Evolutionary conservation across 2,797 vertebrate species (phyloP), one percentile per base, ranked within the genome.

Genomic region (Champsocephalus gunnari): DNA sequence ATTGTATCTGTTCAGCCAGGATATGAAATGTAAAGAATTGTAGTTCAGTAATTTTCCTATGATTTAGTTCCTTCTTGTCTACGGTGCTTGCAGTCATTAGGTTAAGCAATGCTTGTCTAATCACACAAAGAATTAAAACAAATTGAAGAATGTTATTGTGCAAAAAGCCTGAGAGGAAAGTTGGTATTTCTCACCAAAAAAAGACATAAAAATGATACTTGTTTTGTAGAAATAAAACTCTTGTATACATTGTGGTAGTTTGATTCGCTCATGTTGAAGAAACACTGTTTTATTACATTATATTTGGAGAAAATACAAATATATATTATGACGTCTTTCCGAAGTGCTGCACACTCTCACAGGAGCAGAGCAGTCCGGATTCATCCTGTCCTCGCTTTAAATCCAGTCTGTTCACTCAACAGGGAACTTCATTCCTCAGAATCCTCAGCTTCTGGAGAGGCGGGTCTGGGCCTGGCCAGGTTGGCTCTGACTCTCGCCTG

Each of bases 401-500:
- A 13, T 12, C 64, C 28, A 79, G 60, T 71, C 50, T 2, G 5
- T 66, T 44, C 0, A 8, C 17, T 59, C 14, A 41, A 6, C 9
- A n/a, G 6, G 3, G 16, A 12, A 5, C 28, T 9, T 73, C 51
- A 68, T 16, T 79, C 13, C 17, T 16, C 51, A 1, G 24, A 45
- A 2, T 53, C 59, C 21, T 34, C 68, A 28, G 0, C 24, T 0
- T 58, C 74, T 4, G 16, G 5, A 1, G 60, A 32, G 4, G 45
- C 66, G 0, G 73, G 58, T 47, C 9, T 95, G 24, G 93, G 94
- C 73, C 81, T 96, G 50, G 92, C 96, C 45, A 96, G 88, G 59
- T 96, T 93, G 79, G 93, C 95, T 64, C 92, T 89, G 77, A 97
- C 91, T 53, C 95, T 95, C 56, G 97, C 96, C 91, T 97, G 97